Conservation (phyloP, 1,140 invertebrate genomes). For the Hirudo medicinalis region DNA sequence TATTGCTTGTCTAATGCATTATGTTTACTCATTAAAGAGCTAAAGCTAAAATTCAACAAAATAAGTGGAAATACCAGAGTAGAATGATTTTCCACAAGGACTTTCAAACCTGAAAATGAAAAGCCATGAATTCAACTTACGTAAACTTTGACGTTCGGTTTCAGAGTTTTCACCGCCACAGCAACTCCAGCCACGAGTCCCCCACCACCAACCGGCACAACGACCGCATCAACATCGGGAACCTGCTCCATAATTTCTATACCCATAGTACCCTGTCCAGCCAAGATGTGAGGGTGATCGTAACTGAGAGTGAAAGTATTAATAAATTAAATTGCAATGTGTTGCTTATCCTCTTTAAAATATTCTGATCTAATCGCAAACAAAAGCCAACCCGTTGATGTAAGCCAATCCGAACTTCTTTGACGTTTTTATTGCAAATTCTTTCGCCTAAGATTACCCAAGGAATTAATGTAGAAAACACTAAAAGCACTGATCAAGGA, state of each 20-base stretch:
- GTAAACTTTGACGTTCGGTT: slow-evolving; percentile 56
- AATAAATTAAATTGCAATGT: neutral
- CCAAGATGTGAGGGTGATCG: slow-evolving; percentile 81
- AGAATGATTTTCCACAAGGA: too few relatives aligned
- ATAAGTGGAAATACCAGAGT: too few relatives aligned
- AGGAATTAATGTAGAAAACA: neutral
- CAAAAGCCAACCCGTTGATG: slow-evolving; percentile 59
- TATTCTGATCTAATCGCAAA: neutral
- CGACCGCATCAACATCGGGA: slow-evolving; percentile 43
- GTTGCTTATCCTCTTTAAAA: neutral
- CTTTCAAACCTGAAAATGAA: neutral
- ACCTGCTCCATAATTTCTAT: slow-evolving; percentile 75
- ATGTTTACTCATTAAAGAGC: too few relatives aligned
- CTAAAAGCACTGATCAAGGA: neutral
- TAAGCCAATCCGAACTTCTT: slow-evolving; percentile 60
- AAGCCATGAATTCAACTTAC: slow-evolving; percentile 33
- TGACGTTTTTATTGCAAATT: slow-evolving; percentile 58
- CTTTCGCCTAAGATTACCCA: neutral
- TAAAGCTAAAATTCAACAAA: too few relatives aligned
- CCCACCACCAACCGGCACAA: slow-evolving; percentile 74
- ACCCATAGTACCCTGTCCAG: slow-evolving; percentile 81
- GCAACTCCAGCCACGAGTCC: slow-evolving; percentile 76
- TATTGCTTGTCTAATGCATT: too few relatives aligned
- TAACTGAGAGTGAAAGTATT: slow-evolving; percentile 47
- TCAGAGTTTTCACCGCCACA: slow-evolving; percentile 67